Evolutionary conservation across 1,140 invertebrate genomes (phyloP).

Genomic region (Temnothorax curvispinosus): DNA sequence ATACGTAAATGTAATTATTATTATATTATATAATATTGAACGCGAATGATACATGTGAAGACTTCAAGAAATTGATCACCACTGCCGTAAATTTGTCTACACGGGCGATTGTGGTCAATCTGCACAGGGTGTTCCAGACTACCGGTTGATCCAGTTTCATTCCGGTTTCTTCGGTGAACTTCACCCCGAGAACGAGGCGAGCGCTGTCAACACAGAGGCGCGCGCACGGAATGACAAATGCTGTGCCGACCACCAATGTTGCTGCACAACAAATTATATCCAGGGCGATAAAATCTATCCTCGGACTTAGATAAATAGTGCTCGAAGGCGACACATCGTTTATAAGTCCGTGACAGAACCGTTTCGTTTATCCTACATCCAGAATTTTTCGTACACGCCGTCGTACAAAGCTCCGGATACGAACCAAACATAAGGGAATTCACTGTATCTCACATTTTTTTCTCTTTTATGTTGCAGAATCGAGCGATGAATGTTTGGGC

Average conservation of each 20-base stretch:
- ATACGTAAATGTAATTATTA: neutral
- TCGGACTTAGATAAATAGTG: conserved; percentile 67
- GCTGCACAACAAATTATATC: conserved; percentile 84
- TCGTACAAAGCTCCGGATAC: neutral
- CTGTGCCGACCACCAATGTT: conserved; percentile 81
- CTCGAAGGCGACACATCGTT: conserved; percentile 33
- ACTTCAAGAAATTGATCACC: conserved; percentile 77
- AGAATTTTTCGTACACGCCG: neutral
- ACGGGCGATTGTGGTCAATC: conserved; percentile 84
- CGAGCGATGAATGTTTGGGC: neutral
- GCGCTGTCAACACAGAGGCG: conserved; percentile 85
- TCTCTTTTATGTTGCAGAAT: conserved; percentile 16
- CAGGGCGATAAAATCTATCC: conserved; percentile 78
- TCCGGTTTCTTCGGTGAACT: conserved; percentile 82
- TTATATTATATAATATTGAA: neutral
- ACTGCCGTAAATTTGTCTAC: conserved; percentile 85
- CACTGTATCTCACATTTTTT: neutral
- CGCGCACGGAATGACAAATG: conserved; percentile 84
- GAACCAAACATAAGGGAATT: neutral
- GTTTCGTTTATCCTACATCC: conserved; percentile 11
- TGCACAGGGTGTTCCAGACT: conserved; percentile 54
- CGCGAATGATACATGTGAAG: neutral
- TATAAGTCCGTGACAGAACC: conserved; percentile 38
- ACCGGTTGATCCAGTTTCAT: conserved; percentile 79
- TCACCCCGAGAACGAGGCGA: conserved; percentile 80